These are phyloP conservation scores for Drosophila mimetica DNA, from an alignment of 2,888 invertebrate genomes.

Conservation along the genomic window DNA sequence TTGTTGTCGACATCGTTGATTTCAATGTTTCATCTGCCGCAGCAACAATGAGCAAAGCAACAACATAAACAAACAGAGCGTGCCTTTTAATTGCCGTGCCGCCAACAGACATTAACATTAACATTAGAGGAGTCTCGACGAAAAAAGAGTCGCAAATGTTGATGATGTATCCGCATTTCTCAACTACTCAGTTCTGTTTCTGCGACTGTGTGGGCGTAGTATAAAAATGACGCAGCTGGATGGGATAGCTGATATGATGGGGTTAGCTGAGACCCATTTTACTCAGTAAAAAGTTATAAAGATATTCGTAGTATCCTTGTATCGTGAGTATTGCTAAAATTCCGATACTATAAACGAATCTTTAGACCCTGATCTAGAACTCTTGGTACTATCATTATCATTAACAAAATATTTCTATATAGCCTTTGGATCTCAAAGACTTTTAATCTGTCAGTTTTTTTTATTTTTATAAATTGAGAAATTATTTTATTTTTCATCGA, in stretches of 20 bases:
- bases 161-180: conserved; percentile 28
- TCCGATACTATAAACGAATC: too few species aligned
- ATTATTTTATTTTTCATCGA: background rate
- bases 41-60: conserved; percentile 47
- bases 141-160: conserved; percentile 10
- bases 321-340: too few species aligned
- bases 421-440: too few species aligned
- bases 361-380: too few species aligned
- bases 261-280: background rate
- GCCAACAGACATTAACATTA: conserved; percentile 75
- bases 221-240: conserved; percentile 65
- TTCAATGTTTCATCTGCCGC: conserved; percentile 79
- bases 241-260: background rate
- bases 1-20: conserved; percentile 68
- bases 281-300: background rate
- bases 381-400: too few species aligned
- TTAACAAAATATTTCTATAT: too few species aligned
- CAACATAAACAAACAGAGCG: conserved; percentile 55
- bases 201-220: conserved; percentile 67
- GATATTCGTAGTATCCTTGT: too few species aligned
- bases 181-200: conserved; percentile 18
- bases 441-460: too few species aligned
- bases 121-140: conserved; percentile 50
- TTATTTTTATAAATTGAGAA: too few species aligned
- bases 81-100: conserved; percentile 78